These are phyloP conservation scores for Megaustenia siamemsis DNA, from an alignment of 2,888 invertebrate genomes.

Conservation along the genomic window DNA sequence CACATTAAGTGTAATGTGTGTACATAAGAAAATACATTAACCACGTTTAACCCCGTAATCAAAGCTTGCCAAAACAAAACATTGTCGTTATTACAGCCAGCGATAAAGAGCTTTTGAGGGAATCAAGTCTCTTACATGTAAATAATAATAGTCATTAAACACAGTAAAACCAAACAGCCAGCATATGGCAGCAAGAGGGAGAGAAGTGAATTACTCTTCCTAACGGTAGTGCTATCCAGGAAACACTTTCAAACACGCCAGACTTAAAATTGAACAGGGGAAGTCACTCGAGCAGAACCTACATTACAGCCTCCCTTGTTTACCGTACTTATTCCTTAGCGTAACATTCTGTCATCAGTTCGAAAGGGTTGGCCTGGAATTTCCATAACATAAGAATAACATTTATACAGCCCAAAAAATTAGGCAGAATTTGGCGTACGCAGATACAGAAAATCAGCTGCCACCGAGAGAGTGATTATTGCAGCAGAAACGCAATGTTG, in stretches of 20 bases:
- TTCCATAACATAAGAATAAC: constrained; percentile 22
- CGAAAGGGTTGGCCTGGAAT: constrained; percentile 21
- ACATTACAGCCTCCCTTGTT: constrained; percentile 4
- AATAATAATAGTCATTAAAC: neutral
- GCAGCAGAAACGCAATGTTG: constrained; percentile 9
- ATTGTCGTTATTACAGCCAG: neutral
- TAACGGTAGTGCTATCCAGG: neutral
- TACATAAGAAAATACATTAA: neutral
- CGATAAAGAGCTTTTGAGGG: neutral
- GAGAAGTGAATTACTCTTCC: neutral
- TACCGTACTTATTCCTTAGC: neutral
- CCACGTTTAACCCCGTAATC: neutral
- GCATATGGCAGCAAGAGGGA: neutral
- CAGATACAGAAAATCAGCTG: neutral
- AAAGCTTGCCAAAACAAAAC: neutral
- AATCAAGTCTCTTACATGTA: neutral
- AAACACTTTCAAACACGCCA: neutral
- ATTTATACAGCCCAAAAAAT: constrained; percentile 31
- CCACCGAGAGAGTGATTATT: neutral
- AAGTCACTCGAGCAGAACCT: constrained; percentile 11
- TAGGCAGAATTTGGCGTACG: constrained; percentile 2
- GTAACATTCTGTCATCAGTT: constrained; percentile 20
- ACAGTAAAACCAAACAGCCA: neutral
- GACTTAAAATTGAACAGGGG: neutral
- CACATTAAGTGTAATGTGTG: neutral